Percentiles rank a stretch among this genome's conserved stretches.
These are phyloP conservation scores for Drosophila monieri DNA, from an alignment of 2,888 invertebrate species.

Conservation along the genomic window DNA sequence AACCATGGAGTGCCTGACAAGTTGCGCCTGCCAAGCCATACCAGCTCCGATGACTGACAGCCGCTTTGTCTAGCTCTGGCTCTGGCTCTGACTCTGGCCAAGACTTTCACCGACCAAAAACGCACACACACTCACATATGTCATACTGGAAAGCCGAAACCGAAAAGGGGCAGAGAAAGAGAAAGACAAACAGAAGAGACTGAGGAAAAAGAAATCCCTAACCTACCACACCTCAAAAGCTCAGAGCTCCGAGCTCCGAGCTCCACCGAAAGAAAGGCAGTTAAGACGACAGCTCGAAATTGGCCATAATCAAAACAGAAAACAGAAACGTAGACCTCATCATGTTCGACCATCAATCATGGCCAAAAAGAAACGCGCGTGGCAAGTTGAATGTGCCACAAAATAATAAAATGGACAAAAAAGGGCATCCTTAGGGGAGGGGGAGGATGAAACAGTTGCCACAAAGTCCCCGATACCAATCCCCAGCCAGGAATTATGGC, in stretches of 20 bases:
- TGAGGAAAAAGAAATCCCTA: conserved; percentile 52
- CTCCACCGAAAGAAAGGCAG: conserved; percentile 40
- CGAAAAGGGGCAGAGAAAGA: neutral
- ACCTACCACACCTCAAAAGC: conserved; percentile 68
- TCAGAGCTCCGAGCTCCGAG: neutral
- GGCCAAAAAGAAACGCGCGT: conserved; percentile 60
- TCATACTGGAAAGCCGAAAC: conserved; percentile 4
- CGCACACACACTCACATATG: neutral
- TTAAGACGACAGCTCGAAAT: conserved; percentile 51
- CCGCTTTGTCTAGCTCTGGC: conserved; percentile 23
- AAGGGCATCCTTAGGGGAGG: neutral
- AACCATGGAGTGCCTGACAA: conserved; percentile 28
- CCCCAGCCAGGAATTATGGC: conserved; percentile 24
- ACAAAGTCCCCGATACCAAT: conserved; percentile 16
- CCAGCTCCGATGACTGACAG: conserved; percentile 20
- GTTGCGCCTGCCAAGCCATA: conserved; percentile 39
- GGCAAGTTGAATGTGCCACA: conserved; percentile 28
- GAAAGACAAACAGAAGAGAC: conserved; percentile 11
- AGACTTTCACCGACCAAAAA: conserved; percentile 40
- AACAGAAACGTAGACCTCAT: conserved; percentile 75
- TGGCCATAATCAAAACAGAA: conserved; percentile 75
- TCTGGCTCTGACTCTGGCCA: conserved; percentile 17
- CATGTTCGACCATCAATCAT: conserved; percentile 72
- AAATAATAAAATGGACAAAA: conserved; percentile 16
- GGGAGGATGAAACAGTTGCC: conserved; percentile 31